Percentiles rank a stretch among this genome's conserved stretches.
These are phyloP conservation scores for Elanoides forficatus DNA, from an alignment of 2,113 vertebrate species.

Conservation along the genomic window DNA sequence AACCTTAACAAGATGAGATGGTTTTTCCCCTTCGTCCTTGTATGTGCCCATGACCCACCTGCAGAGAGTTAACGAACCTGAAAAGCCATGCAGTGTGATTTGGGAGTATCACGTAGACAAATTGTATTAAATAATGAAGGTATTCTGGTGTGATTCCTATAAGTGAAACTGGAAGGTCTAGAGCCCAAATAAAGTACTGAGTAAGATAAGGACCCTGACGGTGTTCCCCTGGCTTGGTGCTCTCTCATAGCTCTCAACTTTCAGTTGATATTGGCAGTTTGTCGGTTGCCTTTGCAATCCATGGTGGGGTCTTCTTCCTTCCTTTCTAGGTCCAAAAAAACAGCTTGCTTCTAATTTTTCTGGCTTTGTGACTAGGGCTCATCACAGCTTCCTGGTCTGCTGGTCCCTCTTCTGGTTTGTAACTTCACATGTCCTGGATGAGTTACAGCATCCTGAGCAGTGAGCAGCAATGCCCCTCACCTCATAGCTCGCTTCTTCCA, in stretches of 20 bases:
- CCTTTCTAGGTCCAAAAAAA: neutral
- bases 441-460: neutral
- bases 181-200: neutral
- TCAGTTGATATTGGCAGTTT: neutral
- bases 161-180: neutral
- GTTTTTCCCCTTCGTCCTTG: neutral
- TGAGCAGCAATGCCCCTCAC: neutral
- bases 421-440: neutral
- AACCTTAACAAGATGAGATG: slow-evolving; percentile 4
- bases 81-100: neutral
- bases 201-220: rapidly evolving
- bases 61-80: neutral
- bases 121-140: neutral
- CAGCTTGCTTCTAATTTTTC: neutral
- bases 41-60: neutral
- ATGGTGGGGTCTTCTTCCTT: neutral
- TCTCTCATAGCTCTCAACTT: neutral
- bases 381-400: neutral
- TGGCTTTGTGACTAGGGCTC: neutral
- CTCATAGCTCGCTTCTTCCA: neutral
- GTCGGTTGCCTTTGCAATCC: neutral
- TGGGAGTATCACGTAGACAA: neutral
- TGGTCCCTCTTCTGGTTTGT: neutral
- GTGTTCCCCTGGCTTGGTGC: neutral
- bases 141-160: neutral